A percentile compares a stretch with the other conserved stretches of the same genome.
phyloP scores from a whole-genome alignment of 2,797 vertebrate genomes.

The Philypnodon macrostomus region DNA sequence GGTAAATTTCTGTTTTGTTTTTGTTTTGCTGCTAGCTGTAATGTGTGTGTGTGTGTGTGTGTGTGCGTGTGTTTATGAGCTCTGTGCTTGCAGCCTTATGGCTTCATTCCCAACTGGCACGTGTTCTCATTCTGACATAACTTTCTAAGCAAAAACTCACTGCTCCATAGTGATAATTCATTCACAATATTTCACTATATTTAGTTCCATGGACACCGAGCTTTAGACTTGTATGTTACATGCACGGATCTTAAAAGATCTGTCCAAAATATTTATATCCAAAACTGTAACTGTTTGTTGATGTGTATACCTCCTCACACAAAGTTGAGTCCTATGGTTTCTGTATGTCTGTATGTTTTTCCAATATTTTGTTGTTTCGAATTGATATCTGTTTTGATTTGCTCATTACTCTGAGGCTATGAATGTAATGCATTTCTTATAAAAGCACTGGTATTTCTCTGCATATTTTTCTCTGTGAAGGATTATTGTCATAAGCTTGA shows the following conservation, averaged over 20 bases:
- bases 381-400: too few species aligned
- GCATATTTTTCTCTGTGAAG: conserved; percentile 33
- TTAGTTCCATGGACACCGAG: conserved; percentile 22
- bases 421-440: conserved; percentile 49
- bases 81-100: conserved; percentile 38
- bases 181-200: conserved; percentile 60
- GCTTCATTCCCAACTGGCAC: conserved; percentile 55
- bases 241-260: too few species aligned
- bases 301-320: too few species aligned
- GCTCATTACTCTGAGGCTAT: too few species aligned
- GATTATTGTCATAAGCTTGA: conserved; percentile 62
- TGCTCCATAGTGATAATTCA: conserved; percentile 46
- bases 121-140: conserved; percentile 47
- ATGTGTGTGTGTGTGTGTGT: conserved; percentile 17
- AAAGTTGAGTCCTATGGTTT: too few species aligned
- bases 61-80: conserved; percentile 19
- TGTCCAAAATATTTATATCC: too few species aligned
- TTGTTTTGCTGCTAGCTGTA: conserved; percentile 24
- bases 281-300: too few species aligned
- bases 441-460: conserved; percentile 34
- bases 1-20: too few species aligned
- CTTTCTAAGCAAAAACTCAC: conserved; percentile 47
- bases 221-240: conserved; percentile 12
- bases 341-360: too few species aligned
- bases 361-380: too few species aligned